A percentile compares a stretch with the other conserved stretches of the same genome.
Conservation (phyloP, 1,140 invertebrate species). For the Battus philenor region DNA sequence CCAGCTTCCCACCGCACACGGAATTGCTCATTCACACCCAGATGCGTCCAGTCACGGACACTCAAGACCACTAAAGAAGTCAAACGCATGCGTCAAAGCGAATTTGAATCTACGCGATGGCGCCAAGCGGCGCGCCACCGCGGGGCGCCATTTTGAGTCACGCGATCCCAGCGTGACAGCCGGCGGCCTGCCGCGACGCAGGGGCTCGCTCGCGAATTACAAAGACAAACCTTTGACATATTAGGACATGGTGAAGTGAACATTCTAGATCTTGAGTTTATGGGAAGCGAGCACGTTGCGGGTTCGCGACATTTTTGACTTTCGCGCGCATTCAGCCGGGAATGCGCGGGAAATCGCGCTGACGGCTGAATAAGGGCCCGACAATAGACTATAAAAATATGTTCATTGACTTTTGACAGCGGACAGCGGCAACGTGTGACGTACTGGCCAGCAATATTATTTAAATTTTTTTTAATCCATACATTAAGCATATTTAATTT, state of each 20-base stretch:
- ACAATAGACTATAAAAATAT: too few relatives aligned
- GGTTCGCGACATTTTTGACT: slow-evolving; percentile 38
- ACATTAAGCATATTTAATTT: too few relatives aligned
- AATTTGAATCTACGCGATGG: slow-evolving; percentile 41
- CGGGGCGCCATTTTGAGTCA: slow-evolving; percentile 45
- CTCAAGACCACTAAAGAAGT: slow-evolving; percentile 49
- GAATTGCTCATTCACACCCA: slow-evolving; percentile 68
- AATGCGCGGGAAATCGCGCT: slow-evolving; percentile 20
- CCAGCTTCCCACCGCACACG: slow-evolving; percentile 47
- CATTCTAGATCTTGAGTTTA: slow-evolving; percentile 62
- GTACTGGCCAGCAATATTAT: too few relatives aligned
- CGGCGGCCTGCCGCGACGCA: slow-evolving; percentile 38
- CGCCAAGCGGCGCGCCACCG: slow-evolving; percentile 41
- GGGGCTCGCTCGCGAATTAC: slow-evolving; percentile 29
- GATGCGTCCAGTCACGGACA: slow-evolving; percentile 38
- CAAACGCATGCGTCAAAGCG: slow-evolving; percentile 57
- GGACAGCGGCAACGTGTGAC: too few relatives aligned
- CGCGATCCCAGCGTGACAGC: slow-evolving; percentile 46
- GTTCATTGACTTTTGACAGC: too few relatives aligned
- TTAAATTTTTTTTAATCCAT: too few relatives aligned
- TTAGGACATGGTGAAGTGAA: slow-evolving; percentile 57
- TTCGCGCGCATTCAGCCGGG: slow-evolving; percentile 41
- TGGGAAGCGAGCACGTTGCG: slow-evolving; percentile 53
- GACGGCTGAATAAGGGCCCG: too few relatives aligned
- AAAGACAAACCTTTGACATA: slow-evolving; percentile 52